These are phyloP conservation scores for Cranoglanis bouderius DNA, from an alignment of 2,113 vertebrate species.

Conservation along the genomic window DNA sequence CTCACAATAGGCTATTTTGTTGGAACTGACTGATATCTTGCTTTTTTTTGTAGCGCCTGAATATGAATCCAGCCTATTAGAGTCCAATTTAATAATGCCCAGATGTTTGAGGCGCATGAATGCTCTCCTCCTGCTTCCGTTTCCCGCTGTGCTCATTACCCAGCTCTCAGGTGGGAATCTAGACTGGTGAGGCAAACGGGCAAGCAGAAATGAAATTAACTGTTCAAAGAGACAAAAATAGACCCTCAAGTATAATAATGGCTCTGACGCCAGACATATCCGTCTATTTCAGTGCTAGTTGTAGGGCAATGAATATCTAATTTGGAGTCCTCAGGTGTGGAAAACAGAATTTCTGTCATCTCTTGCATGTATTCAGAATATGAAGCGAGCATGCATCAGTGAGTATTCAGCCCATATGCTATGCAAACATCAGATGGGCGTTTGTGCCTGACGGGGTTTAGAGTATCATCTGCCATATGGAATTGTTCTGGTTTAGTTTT, in stretches of 20 bases:
- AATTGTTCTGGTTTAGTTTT: background rate
- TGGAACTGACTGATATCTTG: background rate
- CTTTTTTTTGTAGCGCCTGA: background rate
- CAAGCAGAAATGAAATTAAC: conserved; percentile 14
- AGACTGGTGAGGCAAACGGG: conserved; percentile 4
- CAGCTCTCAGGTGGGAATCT: conserved; percentile 23
- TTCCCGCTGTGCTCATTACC: conserved; percentile 9
- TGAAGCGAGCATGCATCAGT: background rate
- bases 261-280: background rate
- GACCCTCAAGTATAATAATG: background rate
- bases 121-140: background rate
- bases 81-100: background rate
- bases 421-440: conserved; percentile 5
- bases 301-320: background rate
- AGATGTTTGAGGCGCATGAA: conserved; percentile 7
- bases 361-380: background rate
- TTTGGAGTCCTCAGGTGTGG: background rate
- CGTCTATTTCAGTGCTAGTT: background rate
- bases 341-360: background rate
- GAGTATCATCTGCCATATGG: background rate
- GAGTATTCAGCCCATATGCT: background rate
- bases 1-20: background rate
- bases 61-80: background rate
- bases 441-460: background rate
- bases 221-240: background rate